phyloP scores from a whole-genome alignment of 2,797 vertebrate genomes.

The Sarcoramphus papa region DNA sequence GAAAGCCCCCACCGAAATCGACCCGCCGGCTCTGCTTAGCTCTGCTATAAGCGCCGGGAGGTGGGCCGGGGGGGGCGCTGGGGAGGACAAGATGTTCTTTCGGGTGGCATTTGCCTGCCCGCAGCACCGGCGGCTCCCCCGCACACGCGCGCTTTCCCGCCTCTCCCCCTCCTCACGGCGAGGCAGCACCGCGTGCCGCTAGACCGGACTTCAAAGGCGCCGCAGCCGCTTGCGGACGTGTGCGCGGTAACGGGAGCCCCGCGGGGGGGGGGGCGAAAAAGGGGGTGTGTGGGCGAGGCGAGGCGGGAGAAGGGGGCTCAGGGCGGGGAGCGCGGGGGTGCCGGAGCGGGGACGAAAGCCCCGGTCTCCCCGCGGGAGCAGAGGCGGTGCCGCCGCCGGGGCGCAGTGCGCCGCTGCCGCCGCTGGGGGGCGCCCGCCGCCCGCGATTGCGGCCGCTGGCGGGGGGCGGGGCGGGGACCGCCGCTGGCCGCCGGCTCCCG shows the following conservation, averaged over 20 bases:
- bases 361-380: neutral
- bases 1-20: neutral
- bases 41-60: neutral
- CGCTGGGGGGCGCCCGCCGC: conserved; percentile 70
- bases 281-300: neutral
- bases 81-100: neutral
- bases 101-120: neutral
- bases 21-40: neutral
- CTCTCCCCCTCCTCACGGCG: neutral
- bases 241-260: neutral
- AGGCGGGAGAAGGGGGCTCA: neutral
- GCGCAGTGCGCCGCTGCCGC: neutral
- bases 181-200: neutral
- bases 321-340: neutral
- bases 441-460: conserved; percentile 45
- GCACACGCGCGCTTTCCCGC: neutral
- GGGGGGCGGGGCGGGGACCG: neutral
- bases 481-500: neutral
- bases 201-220: neutral
- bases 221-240: neutral
- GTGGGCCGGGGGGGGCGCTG: neutral
- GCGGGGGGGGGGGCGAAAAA: no score
- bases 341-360: neutral
- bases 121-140: neutral
- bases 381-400: neutral